Percentiles rank a stretch among this genome's conserved stretches.
Conservation (phyloP, 2,113 vertebrate genomes). For the Grammomys surdaster region DNA sequence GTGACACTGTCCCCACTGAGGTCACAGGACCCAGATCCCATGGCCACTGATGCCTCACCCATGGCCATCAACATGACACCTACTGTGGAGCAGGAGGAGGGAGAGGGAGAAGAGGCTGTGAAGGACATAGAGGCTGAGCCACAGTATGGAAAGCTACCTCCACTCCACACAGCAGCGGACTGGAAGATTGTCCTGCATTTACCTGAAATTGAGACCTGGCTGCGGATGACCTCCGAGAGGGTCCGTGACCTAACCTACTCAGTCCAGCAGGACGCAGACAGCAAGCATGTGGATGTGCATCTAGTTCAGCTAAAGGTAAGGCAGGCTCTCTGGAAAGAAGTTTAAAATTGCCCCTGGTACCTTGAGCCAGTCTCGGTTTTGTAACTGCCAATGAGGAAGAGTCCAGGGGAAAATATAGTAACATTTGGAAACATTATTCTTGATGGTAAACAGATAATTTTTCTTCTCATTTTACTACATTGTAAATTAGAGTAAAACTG, state of each 20-base stretch:
- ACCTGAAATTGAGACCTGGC: slow-evolving; percentile 98
- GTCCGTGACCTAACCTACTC: slow-evolving; percentile 96
- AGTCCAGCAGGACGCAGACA: slow-evolving; percentile 93
- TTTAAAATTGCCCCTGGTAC: neutral
- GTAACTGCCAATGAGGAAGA: neutral
- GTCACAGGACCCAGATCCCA: slow-evolving; percentile 87
- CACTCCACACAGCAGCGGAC: slow-evolving; percentile 95
- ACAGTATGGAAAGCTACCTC: slow-evolving; percentile 94
- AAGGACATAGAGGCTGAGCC: slow-evolving; percentile 86
- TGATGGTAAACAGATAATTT: neutral
- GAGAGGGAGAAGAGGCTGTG: slow-evolving; percentile 81
- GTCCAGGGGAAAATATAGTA: neutral
- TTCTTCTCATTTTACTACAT: slow-evolving; percentile 45
- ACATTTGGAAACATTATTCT: neutral
- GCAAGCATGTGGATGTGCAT: slow-evolving; percentile 96
- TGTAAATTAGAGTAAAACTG: slow-evolving; percentile 32
- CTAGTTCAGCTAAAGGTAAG: slow-evolving; percentile 98
- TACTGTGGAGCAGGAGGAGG: slow-evolving; percentile 85
- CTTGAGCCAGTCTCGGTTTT: neutral
- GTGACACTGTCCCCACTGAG: slow-evolving; percentile 90
- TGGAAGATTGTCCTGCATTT: slow-evolving; percentile 99
- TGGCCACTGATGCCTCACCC: slow-evolving; percentile 91
- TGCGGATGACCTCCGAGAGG: slow-evolving; percentile 92
- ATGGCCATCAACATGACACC: slow-evolving; percentile 95
- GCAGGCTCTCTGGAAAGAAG: neutral